Evolutionary conservation across 1,140 invertebrate genomes (phyloP).

Genomic region (Sarcophaga bullata): DNA sequence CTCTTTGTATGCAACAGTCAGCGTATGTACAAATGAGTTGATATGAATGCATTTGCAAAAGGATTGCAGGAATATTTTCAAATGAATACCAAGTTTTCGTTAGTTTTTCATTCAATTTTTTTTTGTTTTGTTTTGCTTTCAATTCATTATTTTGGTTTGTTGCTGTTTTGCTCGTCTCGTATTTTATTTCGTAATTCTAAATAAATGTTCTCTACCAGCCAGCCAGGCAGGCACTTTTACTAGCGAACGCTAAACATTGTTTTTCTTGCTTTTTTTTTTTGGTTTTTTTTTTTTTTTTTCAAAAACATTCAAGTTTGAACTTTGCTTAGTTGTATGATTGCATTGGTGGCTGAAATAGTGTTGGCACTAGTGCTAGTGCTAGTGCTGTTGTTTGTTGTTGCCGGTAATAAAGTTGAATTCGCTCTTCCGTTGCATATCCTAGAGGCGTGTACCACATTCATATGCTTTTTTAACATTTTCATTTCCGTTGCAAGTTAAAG

Average conservation of each 20-base stretch:
- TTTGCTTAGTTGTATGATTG: conserved; percentile 26
- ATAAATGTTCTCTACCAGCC: background rate
- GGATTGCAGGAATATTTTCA: background rate
- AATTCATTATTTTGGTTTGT: no score
- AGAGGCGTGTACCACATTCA: background rate
- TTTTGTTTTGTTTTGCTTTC: no score
- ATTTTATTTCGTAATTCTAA: background rate
- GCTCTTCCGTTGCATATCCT: conserved; percentile 38
- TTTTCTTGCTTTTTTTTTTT: background rate
- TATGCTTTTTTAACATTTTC: background rate
- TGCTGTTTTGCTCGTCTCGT: background rate
- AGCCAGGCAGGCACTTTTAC: background rate
- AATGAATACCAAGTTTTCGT: conserved; percentile 17
- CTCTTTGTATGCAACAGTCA: no score
- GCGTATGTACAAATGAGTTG: background rate
- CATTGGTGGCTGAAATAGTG: no score
- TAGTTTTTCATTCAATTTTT: background rate
- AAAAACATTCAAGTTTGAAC: conserved; percentile 2
- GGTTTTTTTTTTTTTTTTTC: no score
- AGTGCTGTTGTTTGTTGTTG: background rate
- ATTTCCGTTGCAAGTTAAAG: conserved; percentile 32
- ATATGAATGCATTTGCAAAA: background rate
- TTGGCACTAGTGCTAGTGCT: no score
- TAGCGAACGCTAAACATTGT: background rate
- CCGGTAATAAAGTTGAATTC: conserved; percentile 42